A percentile compares a stretch with the other conserved stretches of the same genome.
These are phyloP conservation scores for Porites lutea DNA, from an alignment of 64 coral and sea anemone genomes.

Conservation along the genomic window DNA sequence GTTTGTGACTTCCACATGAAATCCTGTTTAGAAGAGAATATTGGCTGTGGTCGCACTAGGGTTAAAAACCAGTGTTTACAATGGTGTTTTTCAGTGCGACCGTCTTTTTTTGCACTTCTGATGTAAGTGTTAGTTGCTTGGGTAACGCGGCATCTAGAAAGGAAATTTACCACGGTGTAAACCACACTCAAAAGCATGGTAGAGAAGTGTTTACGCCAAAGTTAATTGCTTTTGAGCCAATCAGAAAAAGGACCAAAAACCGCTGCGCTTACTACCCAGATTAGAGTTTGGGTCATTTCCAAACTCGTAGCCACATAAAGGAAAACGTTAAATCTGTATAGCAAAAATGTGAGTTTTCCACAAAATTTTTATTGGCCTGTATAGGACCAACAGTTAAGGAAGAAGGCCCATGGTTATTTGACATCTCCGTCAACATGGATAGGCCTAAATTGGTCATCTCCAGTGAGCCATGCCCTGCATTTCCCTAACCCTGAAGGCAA, in stretches of 20 bases:
- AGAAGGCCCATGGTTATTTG: no score
- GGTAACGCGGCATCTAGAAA: neutral
- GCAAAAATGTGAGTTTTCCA: neutral
- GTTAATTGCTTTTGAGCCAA: neutral
- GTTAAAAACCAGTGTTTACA: no score
- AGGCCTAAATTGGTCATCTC: no score
- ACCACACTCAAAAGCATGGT: constrained; percentile 9
- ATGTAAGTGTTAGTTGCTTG: neutral
- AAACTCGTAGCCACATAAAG: neutral
- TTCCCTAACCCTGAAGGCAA: no score
- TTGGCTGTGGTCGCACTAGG: neutral
- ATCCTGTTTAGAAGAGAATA: neutral
- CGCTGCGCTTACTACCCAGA: neutral
- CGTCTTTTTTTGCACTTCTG: neutral
- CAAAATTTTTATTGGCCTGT: neutral
- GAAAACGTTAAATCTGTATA: neutral
- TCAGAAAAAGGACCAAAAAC: neutral
- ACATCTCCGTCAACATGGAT: no score
- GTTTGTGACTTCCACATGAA: neutral
- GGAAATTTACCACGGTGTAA: neutral
- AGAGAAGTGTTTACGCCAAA: neutral
- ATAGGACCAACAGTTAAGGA: no score
- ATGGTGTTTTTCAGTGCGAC: no score
- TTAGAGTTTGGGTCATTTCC: neutral
- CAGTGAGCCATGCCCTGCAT: no score